Percentiles rank a stretch among this genome's conserved stretches.
phyloP scores from a whole-genome alignment of 2,113 vertebrate species.

The Microtus montanus region DNA sequence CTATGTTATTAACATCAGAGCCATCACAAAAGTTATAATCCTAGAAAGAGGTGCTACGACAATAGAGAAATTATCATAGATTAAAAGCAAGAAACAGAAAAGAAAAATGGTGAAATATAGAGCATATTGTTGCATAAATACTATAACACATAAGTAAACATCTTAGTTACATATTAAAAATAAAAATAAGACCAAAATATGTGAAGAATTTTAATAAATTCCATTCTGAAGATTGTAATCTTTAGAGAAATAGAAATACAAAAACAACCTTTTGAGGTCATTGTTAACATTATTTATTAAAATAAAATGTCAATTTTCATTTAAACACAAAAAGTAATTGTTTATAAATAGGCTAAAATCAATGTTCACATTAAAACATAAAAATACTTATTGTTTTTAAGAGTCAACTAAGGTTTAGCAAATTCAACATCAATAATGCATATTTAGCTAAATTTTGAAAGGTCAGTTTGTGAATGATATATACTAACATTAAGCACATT shows the following conservation, averaged over 20 bases:
- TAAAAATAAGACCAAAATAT: neutral
- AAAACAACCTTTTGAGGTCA: neutral
- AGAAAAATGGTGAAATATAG: neutral
- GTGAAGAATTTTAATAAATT: neutral
- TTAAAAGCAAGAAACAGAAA: neutral
- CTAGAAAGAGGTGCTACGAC: neutral
- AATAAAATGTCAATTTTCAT: neutral
- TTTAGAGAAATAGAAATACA: neutral
- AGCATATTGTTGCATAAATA: neutral
- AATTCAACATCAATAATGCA: neutral
- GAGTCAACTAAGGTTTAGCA: neutral
- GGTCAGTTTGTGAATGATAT: neutral
- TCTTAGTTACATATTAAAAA: neutral
- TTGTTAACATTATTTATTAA: neutral
- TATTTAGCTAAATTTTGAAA: neutral
- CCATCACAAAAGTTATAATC: neutral
- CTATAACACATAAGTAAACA: neutral
- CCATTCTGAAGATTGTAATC: neutral
- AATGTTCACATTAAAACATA: neutral
- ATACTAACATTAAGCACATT: neutral
- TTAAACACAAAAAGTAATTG: neutral
- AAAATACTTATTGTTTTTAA: neutral
- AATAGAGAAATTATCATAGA: neutral
- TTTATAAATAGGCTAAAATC: neutral
- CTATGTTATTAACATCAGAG: neutral